Evolutionary conservation across 2,888 invertebrate genomes (phyloP), one percentile per base, ranked within the genome.

Genomic region (Lithophane ornitopus): DNA sequence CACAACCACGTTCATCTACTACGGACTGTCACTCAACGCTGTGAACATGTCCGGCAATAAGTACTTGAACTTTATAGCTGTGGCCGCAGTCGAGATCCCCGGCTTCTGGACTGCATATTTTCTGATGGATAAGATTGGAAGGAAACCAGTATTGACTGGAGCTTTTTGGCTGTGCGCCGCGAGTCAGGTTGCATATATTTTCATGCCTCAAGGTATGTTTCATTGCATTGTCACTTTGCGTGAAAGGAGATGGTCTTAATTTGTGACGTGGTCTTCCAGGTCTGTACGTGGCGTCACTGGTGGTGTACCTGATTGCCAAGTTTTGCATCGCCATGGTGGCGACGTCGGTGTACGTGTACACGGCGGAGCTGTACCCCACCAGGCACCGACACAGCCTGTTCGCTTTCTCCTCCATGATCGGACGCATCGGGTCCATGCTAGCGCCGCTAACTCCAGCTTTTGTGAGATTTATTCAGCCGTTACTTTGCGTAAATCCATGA

Each of bases 21-120:
- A 97, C 85, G 98, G 98, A 0, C 90, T 98, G 66, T 97, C 97
- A 0, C 93, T 98, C 56, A 98, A 97, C 90, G 97, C 98, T 0
- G 97, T 97, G 0, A 96, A 97, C 26, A 93, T 98, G 83, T 97
- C 97, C 0, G 97, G 97, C 8, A 97, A 98, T 89, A 96, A 96
- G 80, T 98, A 98, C 89, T 68, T 97, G 34, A 98, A 98, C 92
- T 98, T 97, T 86, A 96, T 97, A 39, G 92, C 97, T 28, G 97
- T 97, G 9, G 93, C 97, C 0, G 91, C 97, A 14, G 44, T 28
- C 3, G 65, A 65, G 8, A 65, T 65, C 26, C 65, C 67, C 16
- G 52, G 97, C 0, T 97, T 97, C 87, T 94, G 97, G 87, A 88
- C 97, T 39, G 97, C 97, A 0, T 97, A 97, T 73, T 89, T 97